phyloP scores from a whole-genome alignment of 2,888 invertebrate genomes.

The Chymomyza fuscimana region DNA sequence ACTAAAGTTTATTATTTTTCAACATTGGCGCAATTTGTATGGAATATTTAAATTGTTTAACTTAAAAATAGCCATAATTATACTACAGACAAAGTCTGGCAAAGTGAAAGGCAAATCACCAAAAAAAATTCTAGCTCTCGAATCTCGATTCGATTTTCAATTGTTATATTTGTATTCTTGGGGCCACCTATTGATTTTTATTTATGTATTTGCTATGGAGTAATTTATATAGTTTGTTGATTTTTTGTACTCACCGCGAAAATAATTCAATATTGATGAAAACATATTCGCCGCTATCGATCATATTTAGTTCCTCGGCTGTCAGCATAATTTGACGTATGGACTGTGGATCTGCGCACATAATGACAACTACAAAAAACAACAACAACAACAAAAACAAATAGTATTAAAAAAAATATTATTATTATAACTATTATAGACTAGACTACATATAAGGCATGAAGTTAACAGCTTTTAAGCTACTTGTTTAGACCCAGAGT shows the following conservation, averaged over 20 bases:
- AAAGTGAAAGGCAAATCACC: constrained; percentile 64
- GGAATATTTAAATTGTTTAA: constrained; percentile 47
- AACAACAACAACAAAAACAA: constrained; percentile 45
- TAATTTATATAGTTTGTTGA: constrained; percentile 42
- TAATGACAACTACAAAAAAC: constrained; percentile 93
- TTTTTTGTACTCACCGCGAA: constrained; percentile 87
- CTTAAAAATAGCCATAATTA: constrained; percentile 11
- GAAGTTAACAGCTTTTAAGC: constrained; percentile 24
- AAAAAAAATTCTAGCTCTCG: constrained; percentile 42
- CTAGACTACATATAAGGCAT: not conserved
- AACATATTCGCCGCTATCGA: constrained; percentile 97
- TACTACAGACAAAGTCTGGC: constrained; percentile 23
- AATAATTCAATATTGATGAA: constrained; percentile 99
- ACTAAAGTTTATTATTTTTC: constrained; percentile 37
- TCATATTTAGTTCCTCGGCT: constrained; percentile 96
- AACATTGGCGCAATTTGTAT: constrained; percentile 58
- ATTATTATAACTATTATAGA: not conserved
- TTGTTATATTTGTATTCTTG: constrained; percentile 46
- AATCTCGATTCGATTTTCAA: constrained; percentile 14
- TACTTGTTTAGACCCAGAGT: not conserved
- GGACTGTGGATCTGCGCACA: constrained; percentile 94
- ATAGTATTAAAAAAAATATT: constrained; percentile 6
- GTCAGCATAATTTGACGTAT: constrained; percentile 96
- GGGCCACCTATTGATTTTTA: constrained; percentile 15
- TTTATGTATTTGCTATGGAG: constrained; percentile 25